A percentile compares a stretch with the other conserved stretches of the same genome.
Conservation (phyloP, 2,797 vertebrate genomes). For the Cephalopachus bancanus region DNA sequence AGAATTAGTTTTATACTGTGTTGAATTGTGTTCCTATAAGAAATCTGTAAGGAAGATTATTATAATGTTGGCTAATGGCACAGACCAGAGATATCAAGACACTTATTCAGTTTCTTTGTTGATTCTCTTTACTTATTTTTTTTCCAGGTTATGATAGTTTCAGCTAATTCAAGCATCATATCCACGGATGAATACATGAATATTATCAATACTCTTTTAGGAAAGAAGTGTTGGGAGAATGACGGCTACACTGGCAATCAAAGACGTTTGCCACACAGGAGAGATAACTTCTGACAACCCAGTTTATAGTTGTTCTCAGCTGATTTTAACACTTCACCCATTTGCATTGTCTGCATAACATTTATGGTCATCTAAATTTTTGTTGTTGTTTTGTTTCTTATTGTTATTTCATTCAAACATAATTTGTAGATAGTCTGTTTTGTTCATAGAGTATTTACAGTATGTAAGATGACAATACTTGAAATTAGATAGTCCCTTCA, state of each 20-base stretch:
- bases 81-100: neutral
- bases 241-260: neutral
- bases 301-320: neutral
- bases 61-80: neutral
- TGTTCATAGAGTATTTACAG: neutral
- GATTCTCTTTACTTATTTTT: neutral
- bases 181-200: neutral
- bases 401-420: neutral
- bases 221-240: neutral
- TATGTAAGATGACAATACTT: neutral
- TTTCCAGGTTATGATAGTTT: neutral
- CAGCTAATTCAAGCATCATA: neutral
- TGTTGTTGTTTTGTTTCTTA: neutral
- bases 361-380: neutral
- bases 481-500: no score
- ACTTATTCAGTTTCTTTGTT: neutral
- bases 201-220: neutral
- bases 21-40: constrained; percentile 1
- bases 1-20: neutral
- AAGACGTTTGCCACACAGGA: neutral
- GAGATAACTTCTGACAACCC: neutral
- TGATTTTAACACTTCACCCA: neutral
- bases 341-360: neutral
- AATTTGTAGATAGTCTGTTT: neutral
- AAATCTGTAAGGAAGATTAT: neutral